Conservation (phyloP, 2,888 invertebrate species). For the Urechis unicinctus region DNA sequence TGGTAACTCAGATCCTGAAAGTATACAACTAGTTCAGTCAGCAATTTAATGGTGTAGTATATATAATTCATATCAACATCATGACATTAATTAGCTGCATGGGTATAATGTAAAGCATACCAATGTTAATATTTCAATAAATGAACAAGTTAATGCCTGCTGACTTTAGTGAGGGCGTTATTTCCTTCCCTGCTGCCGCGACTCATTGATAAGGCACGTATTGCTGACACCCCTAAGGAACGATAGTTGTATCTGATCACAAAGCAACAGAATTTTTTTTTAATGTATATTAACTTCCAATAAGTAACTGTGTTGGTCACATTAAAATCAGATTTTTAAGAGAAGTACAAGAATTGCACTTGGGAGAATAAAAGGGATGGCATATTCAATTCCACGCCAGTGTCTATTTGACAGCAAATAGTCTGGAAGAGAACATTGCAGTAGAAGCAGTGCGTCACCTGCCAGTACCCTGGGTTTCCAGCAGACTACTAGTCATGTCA, state of each 20-base stretch:
- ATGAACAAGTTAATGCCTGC: no score
- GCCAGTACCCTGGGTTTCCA: slow-evolving; percentile 7
- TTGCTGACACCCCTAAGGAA: slow-evolving; percentile 39
- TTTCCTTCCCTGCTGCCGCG: slow-evolving; percentile 55
- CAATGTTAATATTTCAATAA: neutral
- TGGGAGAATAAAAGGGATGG: no score
- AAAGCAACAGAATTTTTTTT: no score
- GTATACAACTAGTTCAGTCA: neutral
- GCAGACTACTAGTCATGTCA: slow-evolving; percentile 3
- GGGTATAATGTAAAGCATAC: neutral
- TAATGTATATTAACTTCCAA: no score
- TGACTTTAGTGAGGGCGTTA: slow-evolving; percentile 52
- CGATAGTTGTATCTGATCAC: slow-evolving; percentile 36
- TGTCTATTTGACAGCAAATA: neutral
- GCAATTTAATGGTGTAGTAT: neutral
- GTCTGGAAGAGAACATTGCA: neutral
- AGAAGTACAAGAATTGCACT: no score
- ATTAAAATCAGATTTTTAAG: no score
- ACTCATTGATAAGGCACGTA: slow-evolving; percentile 48
- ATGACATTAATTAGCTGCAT: neutral
- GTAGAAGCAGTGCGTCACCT: slow-evolving; percentile 1
- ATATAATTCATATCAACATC: neutral
- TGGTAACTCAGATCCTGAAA: slow-evolving; percentile 2
- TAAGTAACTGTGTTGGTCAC: no score
- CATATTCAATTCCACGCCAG: no score